phyloP scores from a whole-genome alignment of 2,888 invertebrate genomes.

The Ichneumon xanthorius region DNA sequence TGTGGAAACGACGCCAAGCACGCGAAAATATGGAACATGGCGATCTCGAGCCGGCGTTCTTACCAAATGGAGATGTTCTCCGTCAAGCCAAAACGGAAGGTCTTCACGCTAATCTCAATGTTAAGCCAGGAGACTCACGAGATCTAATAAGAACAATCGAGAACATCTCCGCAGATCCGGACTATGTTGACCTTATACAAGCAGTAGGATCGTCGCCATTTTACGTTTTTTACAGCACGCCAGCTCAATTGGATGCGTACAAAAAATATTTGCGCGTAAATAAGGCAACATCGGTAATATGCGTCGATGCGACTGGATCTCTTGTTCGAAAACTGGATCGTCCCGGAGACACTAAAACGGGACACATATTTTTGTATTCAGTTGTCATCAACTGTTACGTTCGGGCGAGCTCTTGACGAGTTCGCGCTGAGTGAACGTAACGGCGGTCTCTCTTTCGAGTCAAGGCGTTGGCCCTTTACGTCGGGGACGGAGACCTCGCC shows the following conservation, averaged over 20 bases:
- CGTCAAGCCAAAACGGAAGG: conserved; percentile 39
- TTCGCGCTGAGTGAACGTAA: too few species aligned
- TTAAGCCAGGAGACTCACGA: conserved; percentile 1
- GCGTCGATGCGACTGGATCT: conserved; percentile 38
- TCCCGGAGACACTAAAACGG: neutral
- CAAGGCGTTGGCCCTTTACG: too few species aligned
- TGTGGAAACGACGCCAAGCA: conserved; percentile 32
- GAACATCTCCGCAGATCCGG: conserved; percentile 81
- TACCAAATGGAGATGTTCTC: conserved; percentile 13
- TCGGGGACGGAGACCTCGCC: too few species aligned
- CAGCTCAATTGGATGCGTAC: conserved; percentile 36
- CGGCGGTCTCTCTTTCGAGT: too few species aligned
- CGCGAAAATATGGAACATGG: conserved; percentile 32
- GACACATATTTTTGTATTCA: conserved; percentile 30
- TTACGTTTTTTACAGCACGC: conserved; percentile 27
- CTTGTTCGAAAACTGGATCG: neutral
- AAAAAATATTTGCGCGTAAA: conserved; percentile 18
- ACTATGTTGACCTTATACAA: conserved; percentile 86
- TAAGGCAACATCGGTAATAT: neutral
- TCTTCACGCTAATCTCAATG: neutral
- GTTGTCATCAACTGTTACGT: conserved; percentile 34
- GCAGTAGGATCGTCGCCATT: conserved; percentile 85
- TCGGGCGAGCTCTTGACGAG: too few species aligned
- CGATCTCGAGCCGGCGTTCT: conserved; percentile 1
- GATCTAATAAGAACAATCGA: conserved; percentile 22